These are phyloP conservation scores for Coccyzus lansbergi DNA, from an alignment of 2,797 vertebrate genomes.

Conservation along the genomic window DNA sequence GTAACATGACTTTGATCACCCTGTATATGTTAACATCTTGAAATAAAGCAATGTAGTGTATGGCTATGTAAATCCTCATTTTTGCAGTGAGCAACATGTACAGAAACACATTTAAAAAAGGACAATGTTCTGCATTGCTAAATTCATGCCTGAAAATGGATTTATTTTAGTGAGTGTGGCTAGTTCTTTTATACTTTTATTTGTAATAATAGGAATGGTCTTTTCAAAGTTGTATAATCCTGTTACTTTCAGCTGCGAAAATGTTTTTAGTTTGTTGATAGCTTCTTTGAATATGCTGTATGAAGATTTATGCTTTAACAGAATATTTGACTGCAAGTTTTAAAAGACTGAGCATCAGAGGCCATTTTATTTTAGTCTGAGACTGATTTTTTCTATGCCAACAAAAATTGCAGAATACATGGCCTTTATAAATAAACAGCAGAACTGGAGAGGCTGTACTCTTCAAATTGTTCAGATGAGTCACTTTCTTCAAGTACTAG, in stretches of 20 bases:
- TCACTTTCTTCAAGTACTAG: slow-evolving; percentile 7
- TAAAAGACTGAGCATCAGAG: neutral
- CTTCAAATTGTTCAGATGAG: neutral
- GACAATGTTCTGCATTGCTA: neutral
- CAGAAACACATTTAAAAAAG: neutral
- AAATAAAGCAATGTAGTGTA: neutral
- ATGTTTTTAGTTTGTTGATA: slow-evolving; percentile 34
- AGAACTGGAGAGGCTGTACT: neutral
- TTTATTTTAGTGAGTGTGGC: neutral
- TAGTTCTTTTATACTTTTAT: neutral
- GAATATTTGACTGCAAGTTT: slow-evolving; percentile 18
- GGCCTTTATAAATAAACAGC: neutral
- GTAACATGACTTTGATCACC: neutral
- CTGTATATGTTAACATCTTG: neutral
- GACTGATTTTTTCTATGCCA: neutral
- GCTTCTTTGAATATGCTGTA: neutral
- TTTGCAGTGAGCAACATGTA: neutral
- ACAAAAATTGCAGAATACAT: slow-evolving; percentile 7
- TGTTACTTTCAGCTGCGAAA: slow-evolving; percentile 48
- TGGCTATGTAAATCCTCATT: neutral
- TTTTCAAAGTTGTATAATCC: slow-evolving; percentile 18
- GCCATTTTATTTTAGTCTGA: slow-evolving; percentile 21
- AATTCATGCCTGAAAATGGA: neutral
- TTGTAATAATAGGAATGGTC: neutral
- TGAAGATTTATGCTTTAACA: slow-evolving; percentile 40